Base-by-base conservation (phyloP, 2,113 vertebrate genomes). In the Ranitomeya variabilis region DNA sequence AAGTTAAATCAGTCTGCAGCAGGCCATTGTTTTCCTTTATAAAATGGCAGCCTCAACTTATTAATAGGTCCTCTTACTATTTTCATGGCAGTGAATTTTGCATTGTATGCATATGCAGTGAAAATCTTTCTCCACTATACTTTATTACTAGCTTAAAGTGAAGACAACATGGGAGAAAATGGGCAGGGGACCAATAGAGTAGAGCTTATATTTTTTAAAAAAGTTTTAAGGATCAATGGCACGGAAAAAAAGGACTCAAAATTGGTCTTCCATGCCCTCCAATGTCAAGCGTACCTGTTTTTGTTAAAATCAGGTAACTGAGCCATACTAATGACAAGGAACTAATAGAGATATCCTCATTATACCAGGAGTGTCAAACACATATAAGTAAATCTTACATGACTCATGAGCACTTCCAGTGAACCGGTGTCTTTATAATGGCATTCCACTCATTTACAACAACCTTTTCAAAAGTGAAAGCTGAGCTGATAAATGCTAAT, bases 401-500 rank as follows among this genome's bases (percentile, higher is more conserved):
- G 82, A 84, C 64, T 84, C 82, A 11, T 69, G 51, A 16, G 54
- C 82, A 71, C 51, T 51, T 45, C 37, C 23, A 67, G 60, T 83
- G 81, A 83, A 69, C 82, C 51, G 7, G 21, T 15, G 82, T 52
- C 82, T 84, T 84, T 26, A 23, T 84, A 84, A 84, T 69, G 82
- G 82, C 82, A 84, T 69, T 84, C 82, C n/a, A 71, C 82, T 69
- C 37, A 66, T 69, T 55, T 85, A 85, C 66, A 71, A 69, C 67
- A 85, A 85, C 83, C 83, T 85, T 85, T 85, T 74, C 83, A 85
- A 74, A 85, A 73, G 52, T 74, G 83, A 85, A 85, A 31, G 51
- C 83, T n/a, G 52, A 55, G 82, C 19, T 85, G 83, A 74, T 74
- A 85, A 85, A 85, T 85, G 83, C 67, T 85, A 85, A 85, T 85